Evolutionary conservation across 2,113 vertebrate genomes (phyloP).

Genomic region (Centropus bengalensis): DNA sequence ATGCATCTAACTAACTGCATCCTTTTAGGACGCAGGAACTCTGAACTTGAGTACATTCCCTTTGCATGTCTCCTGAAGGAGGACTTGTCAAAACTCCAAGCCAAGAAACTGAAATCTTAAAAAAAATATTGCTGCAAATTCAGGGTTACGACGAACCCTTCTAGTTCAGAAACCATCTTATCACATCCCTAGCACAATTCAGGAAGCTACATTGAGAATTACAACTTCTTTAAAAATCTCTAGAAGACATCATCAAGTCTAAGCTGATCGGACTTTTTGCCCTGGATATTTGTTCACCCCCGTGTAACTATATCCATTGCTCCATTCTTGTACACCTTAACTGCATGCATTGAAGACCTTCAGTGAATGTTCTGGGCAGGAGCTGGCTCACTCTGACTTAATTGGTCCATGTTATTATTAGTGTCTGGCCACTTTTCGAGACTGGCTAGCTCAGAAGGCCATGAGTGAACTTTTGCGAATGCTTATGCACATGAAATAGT

Average conservation of each 20-base stretch:
- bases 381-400: background rate
- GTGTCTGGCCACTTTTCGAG: background rate
- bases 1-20: background rate
- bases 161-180: background rate
- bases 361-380: background rate
- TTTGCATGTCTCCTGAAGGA: background rate
- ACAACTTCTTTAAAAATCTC: background rate
- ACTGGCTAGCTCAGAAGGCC: background rate
- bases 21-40: background rate
- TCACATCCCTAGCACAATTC: background rate
- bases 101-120: background rate
- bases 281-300: background rate
- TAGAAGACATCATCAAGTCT: background rate
- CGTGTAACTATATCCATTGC: background rate
- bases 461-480: background rate
- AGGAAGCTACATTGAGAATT: background rate
- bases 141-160: background rate
- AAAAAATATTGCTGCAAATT: background rate
- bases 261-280: background rate
- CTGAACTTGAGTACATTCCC: background rate
- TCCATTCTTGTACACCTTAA: background rate
- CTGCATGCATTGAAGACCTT: background rate
- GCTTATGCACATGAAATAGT: background rate
- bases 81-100: background rate
- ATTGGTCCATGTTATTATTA: background rate